Evolutionary conservation across 2,113 vertebrate genomes (phyloP).

Genomic region (Haliaeetus leucogaster): DNA sequence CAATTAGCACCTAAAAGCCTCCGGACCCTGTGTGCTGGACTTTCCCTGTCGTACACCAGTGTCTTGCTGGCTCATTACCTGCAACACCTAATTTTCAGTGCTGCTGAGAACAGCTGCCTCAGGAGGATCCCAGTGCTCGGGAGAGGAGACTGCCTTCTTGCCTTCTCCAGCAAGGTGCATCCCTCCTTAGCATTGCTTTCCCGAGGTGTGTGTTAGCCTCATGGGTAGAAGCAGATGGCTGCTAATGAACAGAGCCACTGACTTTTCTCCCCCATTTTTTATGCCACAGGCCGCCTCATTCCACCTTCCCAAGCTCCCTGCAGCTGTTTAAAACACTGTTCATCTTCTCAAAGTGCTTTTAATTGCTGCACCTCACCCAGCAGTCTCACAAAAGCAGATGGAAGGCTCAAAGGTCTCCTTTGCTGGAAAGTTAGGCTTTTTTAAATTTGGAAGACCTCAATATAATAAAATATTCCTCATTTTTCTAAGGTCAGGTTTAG

Average conservation of each 20-base stretch:
- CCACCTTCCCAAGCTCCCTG: background rate
- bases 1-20: background rate
- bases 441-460: constrained; percentile 15
- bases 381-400: background rate
- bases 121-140: background rate
- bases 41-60: background rate
- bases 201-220: background rate
- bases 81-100: background rate
- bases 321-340: background rate
- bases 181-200: background rate
- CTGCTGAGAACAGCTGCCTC: background rate
- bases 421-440: background rate
- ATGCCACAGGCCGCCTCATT: background rate
- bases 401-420: constrained; percentile 24
- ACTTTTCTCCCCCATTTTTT: background rate
- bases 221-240: background rate
- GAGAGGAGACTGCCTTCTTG: background rate
- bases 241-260: background rate
- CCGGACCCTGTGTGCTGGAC: background rate
- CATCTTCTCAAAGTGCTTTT: constrained; percentile 15
- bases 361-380: constrained; percentile 32
- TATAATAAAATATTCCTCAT: constrained; percentile 38
- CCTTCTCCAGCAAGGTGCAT: background rate
- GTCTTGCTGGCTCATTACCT: constrained; percentile 1
- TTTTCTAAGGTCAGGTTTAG: constrained; percentile 29